A percentile compares a stretch with the other conserved stretches of the same genome.
Evolutionary conservation across 1,140 invertebrate genomes (phyloP).

Genomic region (Polypedilum vanderplanki): DNA sequence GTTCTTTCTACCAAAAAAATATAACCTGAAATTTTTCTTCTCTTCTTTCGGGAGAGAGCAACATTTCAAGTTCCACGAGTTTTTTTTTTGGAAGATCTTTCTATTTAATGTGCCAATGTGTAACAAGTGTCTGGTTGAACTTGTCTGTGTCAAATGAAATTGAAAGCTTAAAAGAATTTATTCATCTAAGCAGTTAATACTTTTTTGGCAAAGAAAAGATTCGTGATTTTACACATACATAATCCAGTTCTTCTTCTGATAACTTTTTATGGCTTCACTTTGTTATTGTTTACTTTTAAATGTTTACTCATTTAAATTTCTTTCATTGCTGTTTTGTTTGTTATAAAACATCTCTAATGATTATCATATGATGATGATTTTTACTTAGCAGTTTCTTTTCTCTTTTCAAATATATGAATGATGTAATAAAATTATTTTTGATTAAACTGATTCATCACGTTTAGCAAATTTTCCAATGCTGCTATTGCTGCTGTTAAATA

Average conservation of each 20-base stretch:
- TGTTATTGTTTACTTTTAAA: no score
- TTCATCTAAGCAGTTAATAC: background rate
- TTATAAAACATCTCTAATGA: no score
- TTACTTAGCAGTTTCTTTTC: no score
- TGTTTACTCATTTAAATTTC: no score
- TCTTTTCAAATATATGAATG: no score
- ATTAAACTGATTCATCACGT: no score
- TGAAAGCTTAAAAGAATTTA: background rate
- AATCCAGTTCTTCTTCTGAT: background rate
- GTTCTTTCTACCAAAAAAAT: background rate
- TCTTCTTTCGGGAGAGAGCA: background rate
- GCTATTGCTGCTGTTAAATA: no score
- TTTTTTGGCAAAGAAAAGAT: background rate
- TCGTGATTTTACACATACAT: background rate
- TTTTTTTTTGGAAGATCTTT: background rate
- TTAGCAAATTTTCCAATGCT: no score
- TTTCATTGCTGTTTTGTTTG: no score
- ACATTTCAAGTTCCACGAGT: constrained; percentile 18
- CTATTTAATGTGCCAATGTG: background rate
- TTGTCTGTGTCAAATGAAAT: background rate
- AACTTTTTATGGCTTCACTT: no score
- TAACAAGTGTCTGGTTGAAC: constrained; percentile 3
- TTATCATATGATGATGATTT: no score
- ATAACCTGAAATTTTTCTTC: constrained; percentile 19
- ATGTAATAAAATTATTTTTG: no score